Base-by-base conservation (phyloP, 2,797 vertebrate species). In the Eulemur coronatus region DNA sequence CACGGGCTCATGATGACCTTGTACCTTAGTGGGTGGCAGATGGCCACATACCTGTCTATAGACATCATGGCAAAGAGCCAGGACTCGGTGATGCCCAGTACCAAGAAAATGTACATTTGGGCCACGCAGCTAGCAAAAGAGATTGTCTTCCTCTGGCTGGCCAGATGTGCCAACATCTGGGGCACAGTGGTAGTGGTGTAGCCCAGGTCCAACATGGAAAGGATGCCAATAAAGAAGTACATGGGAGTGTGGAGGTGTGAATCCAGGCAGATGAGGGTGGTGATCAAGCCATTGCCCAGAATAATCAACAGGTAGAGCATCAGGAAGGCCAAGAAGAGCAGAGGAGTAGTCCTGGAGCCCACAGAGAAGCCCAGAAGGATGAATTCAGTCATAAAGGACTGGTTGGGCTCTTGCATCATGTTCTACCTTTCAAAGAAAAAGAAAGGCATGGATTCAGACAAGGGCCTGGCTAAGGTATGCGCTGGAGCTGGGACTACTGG, bases 11-110 rank as follows among this genome's bases (percentile, higher is more conserved):
- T 97, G 59, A 98, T 93, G 50, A 97, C 52, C 28, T 86, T 97
- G 76, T 98, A 98, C 65, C 95, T 97, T 33, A 98, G 96, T 73
- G 98, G 98, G 72, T 98, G 97, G 41, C 98, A 98, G 38, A 98
- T 98, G 75, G 98, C 98, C 38, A 97, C 43, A 72, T 97, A 98
- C 30, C 97, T 98, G 67, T 98, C 98, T 89, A 98, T 88, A 55
- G 98, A 98, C 98, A 98, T 98, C 5, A 97, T 89, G 7, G 97
- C 96, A 86, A 98, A 97, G 1, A 98, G 97, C 91, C 98, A 98
- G 11, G 97, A 98, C 76, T 98, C 98, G 10, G 94, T 97, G 70
- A 97, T 79, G 30, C 97, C 97, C 15, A 98, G 94, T 38, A 97
- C 97, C 52, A 98, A 91, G 75, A 98, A 98, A 93, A 97, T 97